Conservation (phyloP, 1,140 invertebrate species). For the Saccostrea echinata region DNA sequence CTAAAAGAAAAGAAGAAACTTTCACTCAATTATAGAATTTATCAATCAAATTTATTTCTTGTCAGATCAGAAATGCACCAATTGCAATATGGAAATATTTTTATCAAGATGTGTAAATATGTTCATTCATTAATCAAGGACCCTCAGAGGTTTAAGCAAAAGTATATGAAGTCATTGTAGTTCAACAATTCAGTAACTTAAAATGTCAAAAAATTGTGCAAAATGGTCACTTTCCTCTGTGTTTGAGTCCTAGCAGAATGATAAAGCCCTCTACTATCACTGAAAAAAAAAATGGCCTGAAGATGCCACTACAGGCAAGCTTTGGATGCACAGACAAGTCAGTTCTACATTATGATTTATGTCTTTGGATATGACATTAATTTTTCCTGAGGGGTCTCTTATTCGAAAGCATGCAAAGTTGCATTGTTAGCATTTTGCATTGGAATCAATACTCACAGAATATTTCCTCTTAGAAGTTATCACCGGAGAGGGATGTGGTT, state of each 20-base stretch:
- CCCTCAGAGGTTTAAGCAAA: too few species aligned
- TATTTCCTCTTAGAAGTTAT: not conserved
- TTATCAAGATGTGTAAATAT: too few species aligned
- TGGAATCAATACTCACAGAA: constrained; percentile 8
- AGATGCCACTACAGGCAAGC: not conserved
- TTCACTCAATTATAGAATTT: too few species aligned
- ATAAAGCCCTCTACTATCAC: not conserved
- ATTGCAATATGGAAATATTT: too few species aligned
- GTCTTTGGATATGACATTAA: constrained; percentile 33
- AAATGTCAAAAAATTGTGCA: not conserved
- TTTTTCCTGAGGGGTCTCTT: constrained; percentile 27
- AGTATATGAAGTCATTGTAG: too few species aligned
- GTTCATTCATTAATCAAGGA: too few species aligned
- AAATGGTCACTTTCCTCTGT: not conserved
- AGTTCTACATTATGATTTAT: constrained; percentile 33
- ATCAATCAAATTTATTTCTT: too few species aligned
- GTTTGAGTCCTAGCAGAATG: not conserved
- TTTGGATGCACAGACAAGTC: not conserved
- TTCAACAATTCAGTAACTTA: not conserved
- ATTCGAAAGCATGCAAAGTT: constrained; percentile 35
- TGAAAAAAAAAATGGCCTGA: not conserved
- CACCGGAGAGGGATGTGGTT: not conserved
- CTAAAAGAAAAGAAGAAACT: too few species aligned
- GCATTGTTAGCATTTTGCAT: constrained; percentile 36
- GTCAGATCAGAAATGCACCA: too few species aligned